These are phyloP conservation scores for Syngnathus rostellatus DNA, from an alignment of 2,797 vertebrate species.

Conservation along the genomic window DNA sequence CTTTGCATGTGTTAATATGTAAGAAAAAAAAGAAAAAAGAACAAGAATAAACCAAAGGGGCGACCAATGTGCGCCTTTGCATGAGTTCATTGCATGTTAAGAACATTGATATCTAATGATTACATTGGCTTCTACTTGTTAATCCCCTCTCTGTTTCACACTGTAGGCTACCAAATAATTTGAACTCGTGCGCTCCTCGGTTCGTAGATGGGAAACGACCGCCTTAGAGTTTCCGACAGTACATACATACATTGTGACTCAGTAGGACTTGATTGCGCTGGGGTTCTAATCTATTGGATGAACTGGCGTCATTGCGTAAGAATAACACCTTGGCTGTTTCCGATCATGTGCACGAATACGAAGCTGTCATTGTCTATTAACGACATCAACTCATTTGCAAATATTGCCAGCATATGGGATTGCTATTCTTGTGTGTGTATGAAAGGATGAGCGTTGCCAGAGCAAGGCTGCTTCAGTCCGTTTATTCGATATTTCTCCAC, in stretches of 20 bases:
- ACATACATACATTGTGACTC: neutral
- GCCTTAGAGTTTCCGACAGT: neutral
- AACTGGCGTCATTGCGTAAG: slow-evolving; percentile 25
- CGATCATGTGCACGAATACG: slow-evolving; percentile 59
- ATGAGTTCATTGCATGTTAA: slow-evolving; percentile 75
- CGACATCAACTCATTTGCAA: slow-evolving; percentile 33
- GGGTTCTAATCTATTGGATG: neutral
- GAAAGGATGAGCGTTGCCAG: slow-evolving; percentile 17
- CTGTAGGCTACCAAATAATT: slow-evolving; percentile 11
- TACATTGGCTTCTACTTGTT: slow-evolving; percentile 53
- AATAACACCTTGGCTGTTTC: slow-evolving; percentile 28
- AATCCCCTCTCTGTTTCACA: slow-evolving; percentile 39
- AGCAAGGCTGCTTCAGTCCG: neutral
- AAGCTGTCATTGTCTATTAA: slow-evolving; percentile 59
- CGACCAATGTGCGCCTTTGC: slow-evolving; percentile 58
- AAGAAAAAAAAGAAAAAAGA: slow-evolving; percentile 5
- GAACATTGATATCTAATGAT: slow-evolving; percentile 41
- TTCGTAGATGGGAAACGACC: slow-evolving; percentile 9
- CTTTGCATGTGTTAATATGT: slow-evolving; percentile 68
- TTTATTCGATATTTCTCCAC: neutral
- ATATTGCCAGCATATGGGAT: slow-evolving; percentile 24
- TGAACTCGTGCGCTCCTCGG: slow-evolving; percentile 41
- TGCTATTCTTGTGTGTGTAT: neutral
- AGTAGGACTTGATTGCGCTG: neutral
- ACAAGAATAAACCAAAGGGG: slow-evolving; percentile 36